A percentile compares a stretch with the other conserved stretches of the same genome.
These are phyloP conservation scores for Tokudaia muenninki DNA, from an alignment of 2,797 vertebrate genomes.

Conservation along the genomic window DNA sequence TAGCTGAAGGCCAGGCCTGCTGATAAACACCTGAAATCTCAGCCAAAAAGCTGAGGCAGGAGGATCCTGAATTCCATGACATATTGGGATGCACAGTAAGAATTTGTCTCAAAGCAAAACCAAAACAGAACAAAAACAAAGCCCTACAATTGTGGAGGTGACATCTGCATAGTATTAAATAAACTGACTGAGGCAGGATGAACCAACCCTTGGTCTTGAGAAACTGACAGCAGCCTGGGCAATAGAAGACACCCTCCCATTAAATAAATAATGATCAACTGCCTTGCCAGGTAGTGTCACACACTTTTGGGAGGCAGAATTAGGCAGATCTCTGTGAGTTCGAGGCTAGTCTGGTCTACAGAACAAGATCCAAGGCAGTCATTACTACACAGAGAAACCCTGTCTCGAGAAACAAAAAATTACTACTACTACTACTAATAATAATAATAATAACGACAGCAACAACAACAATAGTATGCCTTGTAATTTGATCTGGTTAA, in stretches of 20 bases:
- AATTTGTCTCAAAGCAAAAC: background rate
- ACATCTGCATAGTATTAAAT: background rate
- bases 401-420: too few species aligned
- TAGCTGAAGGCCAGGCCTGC: background rate
- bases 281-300: background rate
- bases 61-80: background rate
- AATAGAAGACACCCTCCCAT: background rate
- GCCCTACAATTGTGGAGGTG: background rate
- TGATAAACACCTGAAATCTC: background rate
- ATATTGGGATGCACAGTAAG: background rate
- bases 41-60: background rate
- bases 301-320: background rate
- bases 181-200: background rate
- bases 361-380: background rate
- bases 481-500: constrained; percentile 33
- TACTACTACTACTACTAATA: too few species aligned
- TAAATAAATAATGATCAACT: constrained; percentile 28
- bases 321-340: background rate
- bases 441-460: too few species aligned
- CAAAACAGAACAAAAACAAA: background rate
- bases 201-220: background rate
- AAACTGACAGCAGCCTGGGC: background rate
- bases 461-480: background rate
- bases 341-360: background rate
- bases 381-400: background rate